A percentile compares a stretch with the other conserved stretches of the same genome.
Conservation (phyloP, 2,888 invertebrate genomes). For the Eristalis pertinax region DNA sequence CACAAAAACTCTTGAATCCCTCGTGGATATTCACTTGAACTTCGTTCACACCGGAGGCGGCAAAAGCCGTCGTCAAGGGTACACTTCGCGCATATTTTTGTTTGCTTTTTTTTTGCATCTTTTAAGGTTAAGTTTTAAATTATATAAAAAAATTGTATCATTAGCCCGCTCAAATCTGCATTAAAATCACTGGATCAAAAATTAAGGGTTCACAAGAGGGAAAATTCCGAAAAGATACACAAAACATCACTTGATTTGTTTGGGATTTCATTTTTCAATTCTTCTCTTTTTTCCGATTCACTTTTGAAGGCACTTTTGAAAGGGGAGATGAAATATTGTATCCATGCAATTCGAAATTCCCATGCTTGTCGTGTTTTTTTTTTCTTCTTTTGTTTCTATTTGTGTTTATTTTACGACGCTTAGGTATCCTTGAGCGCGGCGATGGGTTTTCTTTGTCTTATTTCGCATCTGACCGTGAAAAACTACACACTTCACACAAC, state of each 20-base stretch:
- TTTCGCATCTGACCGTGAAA: constrained; percentile 69
- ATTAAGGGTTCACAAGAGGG: not conserved
- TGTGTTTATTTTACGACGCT: not conserved
- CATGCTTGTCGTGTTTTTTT: not conserved
- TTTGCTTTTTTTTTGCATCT: not conserved
- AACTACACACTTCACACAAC: constrained; percentile 55
- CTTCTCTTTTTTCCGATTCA: not conserved
- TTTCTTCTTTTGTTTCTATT: not conserved
- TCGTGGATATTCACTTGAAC: not conserved
- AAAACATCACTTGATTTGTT: not conserved
- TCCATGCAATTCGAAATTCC: not conserved
- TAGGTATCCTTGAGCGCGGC: constrained; percentile 57
- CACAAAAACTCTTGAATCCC: not conserved
- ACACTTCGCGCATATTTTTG: not conserved
- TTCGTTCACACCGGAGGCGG: not conserved
- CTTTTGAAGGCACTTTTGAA: not conserved
- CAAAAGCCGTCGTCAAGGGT: not conserved
- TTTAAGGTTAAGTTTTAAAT: not conserved
- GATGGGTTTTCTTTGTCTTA: constrained; percentile 49
- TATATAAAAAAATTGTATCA: not conserved
- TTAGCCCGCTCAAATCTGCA: not conserved
- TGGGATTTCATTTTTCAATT: not conserved
- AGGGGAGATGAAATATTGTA: not conserved
- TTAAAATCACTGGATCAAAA: not conserved
- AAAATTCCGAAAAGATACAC: not conserved